Evolutionary conservation across 1,140 invertebrate species (phyloP), one percentile per base, ranked within the genome.

Genomic region (Microplitis demolitor): DNA sequence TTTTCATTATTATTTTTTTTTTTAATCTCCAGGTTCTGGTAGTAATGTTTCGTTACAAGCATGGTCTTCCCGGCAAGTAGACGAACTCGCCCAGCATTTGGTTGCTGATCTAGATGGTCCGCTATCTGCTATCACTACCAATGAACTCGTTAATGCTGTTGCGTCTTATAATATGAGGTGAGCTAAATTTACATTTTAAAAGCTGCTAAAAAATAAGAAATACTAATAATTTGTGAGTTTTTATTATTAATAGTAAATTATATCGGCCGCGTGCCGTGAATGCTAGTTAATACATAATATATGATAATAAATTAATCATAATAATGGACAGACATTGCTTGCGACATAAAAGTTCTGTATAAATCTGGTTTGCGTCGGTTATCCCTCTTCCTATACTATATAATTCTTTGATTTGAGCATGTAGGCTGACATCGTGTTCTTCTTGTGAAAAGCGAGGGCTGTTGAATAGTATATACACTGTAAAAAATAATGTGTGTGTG

Each of bases 91-190:
- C 76, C 92, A 91, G 77, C 92, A 90, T 71, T 87, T 92, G 74
- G 93, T 91, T 16, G 92, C 91, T 14, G 93, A 95, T 83, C 93
- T 95, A 79, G 94, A 95, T 83, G 92, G 92, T 56, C 92, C 92
- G 4, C 87, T 95, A 4, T 93, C 93, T 3, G 92, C 92, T 4
- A 87, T 95, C 9, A 92, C 92, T 8, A 91, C 92, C 4, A 82
- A 83, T 13, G 93, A 95, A 83, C 85, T 95, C 34, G 91, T 90
- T 5, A 91, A 90, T 31, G 88, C 89, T 53, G 85, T 86, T 61
- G 85, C 83, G 71, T 90, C 91, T 4, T 95, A 94, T 80, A 92
- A 92, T 80, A 93, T 93, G 89, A 93, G 91, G 92, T 94, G 87
- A 45, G 11, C 11, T 8, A 45, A 45, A 45, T 45, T 45, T 9